phyloP scores from a whole-genome alignment of 2,888 invertebrate genomes.

The Xylota sylvarum region DNA sequence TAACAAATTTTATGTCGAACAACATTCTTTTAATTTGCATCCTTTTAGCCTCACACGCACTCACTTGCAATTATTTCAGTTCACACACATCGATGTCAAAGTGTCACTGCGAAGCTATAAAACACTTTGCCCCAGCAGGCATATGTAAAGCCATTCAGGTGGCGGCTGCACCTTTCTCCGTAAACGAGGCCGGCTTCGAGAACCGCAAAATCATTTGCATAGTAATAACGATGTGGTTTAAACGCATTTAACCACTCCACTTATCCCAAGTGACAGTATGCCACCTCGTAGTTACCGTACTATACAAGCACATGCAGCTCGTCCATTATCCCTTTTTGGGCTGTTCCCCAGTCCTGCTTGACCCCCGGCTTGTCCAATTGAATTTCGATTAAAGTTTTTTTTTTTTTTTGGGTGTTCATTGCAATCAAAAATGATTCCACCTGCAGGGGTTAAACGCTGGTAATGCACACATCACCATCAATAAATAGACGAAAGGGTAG shows the following conservation, averaged over 20 bases:
- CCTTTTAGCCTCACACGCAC: slow-evolving; percentile 64
- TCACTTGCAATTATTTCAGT: slow-evolving; percentile 71
- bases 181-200: slow-evolving; percentile 5
- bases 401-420: slow-evolving; percentile 15
- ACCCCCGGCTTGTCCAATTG: slow-evolving; percentile 48
- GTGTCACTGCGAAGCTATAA: slow-evolving; percentile 65
- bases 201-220: slow-evolving; percentile 74
- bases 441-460: slow-evolving; percentile 57
- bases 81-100: slow-evolving; percentile 70
- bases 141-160: slow-evolving; percentile 22
- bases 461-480: slow-evolving; percentile 57
- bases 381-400: slow-evolving; percentile 49
- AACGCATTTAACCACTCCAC: slow-evolving; percentile 74
- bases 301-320: slow-evolving; percentile 12
- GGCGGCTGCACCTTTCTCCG: slow-evolving; percentile 29
- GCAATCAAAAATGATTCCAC: slow-evolving; percentile 66
- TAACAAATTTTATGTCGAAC: not conserved
- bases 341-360: too few species aligned
- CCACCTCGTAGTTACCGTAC: slow-evolving; percentile 13
- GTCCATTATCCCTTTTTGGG: slow-evolving; percentile 61
- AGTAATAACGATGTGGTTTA: slow-evolving; percentile 76
- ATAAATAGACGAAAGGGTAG: slow-evolving; percentile 21
- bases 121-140: slow-evolving; percentile 51
- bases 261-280: slow-evolving; percentile 55
- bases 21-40: slow-evolving; percentile 53